Evolutionary conservation across 2,113 vertebrate species (phyloP).

Genomic region (Pollachius pollachius): DNA sequence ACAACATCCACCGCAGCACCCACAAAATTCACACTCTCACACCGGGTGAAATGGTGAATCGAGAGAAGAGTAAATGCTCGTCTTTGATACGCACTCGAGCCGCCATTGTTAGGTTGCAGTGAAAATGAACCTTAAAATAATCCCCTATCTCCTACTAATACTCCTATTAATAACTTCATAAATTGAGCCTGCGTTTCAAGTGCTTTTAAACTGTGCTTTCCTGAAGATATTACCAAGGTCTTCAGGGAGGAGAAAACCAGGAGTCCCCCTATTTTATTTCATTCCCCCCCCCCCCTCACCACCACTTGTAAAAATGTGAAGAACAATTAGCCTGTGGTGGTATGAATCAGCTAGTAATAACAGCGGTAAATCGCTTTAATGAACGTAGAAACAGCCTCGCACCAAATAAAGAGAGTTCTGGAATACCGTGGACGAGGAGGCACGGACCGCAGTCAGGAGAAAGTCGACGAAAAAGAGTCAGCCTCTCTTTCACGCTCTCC

Average conservation of each 20-base stretch:
- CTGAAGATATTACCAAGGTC: slow-evolving; percentile 22
- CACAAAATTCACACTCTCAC: slow-evolving; percentile 13
- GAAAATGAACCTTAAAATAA: slow-evolving; percentile 7
- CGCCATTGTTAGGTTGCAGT: background rate
- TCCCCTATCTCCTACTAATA: slow-evolving; percentile 11
- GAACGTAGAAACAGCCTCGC: slow-evolving; percentile 13
- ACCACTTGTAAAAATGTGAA: slow-evolving; percentile 5
- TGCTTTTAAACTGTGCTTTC: slow-evolving; percentile 23
- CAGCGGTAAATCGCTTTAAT: slow-evolving; percentile 15
- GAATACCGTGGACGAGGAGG: no score
- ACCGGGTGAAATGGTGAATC: background rate
- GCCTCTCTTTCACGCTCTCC: no score
- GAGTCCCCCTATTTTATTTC: slow-evolving; percentile 2
- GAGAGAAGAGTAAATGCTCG: background rate
- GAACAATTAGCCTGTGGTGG: slow-evolving; percentile 1
- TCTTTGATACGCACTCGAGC: background rate
- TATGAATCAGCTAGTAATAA: background rate
- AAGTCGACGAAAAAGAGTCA: no score
- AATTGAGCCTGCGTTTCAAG: slow-evolving; percentile 25
- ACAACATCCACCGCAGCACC: slow-evolving; percentile 17
- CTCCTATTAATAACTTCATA: slow-evolving; percentile 2
- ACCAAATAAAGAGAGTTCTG: no score
- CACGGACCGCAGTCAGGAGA: no score
- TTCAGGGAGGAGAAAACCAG: slow-evolving; percentile 4
- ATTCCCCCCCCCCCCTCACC: no score